Conservation (phyloP, 1,140 invertebrate genomes). For the Dendroctonus valens region DNA sequence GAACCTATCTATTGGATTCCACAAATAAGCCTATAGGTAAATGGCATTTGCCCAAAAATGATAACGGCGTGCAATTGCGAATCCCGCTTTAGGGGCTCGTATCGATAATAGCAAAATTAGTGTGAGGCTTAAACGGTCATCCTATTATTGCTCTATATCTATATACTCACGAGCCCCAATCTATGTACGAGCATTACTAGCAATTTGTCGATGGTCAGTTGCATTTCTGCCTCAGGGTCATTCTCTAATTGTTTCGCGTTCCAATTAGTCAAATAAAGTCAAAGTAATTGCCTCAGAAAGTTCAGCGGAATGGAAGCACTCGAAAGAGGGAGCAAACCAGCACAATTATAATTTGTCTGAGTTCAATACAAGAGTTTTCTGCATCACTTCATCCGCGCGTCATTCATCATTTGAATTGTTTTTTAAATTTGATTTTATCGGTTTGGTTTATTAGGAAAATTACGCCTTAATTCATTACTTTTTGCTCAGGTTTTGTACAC, state of each 20-base stretch:
- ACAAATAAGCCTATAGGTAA: slow-evolving; percentile 6
- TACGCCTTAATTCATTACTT: too few relatives aligned
- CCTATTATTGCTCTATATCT: slow-evolving; percentile 15
- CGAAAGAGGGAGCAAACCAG: too few relatives aligned
- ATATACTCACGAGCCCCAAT: slow-evolving; percentile 3
- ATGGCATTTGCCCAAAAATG: slow-evolving; percentile 22
- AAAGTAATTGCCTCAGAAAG: too few relatives aligned
- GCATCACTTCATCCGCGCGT: too few relatives aligned
- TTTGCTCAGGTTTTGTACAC: too few relatives aligned
- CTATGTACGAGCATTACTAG: neutral
- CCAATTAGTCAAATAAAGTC: too few relatives aligned
- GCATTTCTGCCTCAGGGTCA: neutral
- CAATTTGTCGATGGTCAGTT: neutral
- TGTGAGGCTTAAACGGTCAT: slow-evolving; percentile 19
- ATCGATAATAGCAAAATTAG: slow-evolving; percentile 19
- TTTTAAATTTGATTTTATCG: too few relatives aligned
- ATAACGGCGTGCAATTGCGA: slow-evolving; percentile 18
- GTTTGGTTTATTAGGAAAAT: too few relatives aligned
- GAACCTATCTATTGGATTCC: neutral
- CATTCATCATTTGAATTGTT: too few relatives aligned
- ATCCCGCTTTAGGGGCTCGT: slow-evolving; percentile 17
- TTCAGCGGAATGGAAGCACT: too few relatives aligned
- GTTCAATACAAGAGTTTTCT: too few relatives aligned
- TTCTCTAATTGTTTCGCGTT: neutral
- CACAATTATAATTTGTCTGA: too few relatives aligned